Conservation (phyloP, 1,140 invertebrate species). For the Stegodyphus mimosarum region DNA sequence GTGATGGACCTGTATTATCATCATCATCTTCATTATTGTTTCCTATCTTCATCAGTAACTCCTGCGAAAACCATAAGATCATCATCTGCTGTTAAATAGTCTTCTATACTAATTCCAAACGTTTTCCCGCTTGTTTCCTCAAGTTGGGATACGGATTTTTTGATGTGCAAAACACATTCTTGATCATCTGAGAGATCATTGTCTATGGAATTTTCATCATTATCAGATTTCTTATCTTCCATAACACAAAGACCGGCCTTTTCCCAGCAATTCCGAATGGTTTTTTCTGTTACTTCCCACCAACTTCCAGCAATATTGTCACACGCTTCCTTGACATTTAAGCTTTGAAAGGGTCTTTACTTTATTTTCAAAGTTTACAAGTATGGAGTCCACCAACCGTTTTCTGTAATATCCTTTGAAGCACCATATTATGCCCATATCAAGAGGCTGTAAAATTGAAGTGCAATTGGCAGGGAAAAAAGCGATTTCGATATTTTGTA, state of each 20-base stretch:
- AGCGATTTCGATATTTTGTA: slow-evolving; percentile 7
- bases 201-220: slow-evolving; percentile 3
- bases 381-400: slow-evolving; percentile 1
- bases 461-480: slow-evolving; percentile 8
- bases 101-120: background rate
- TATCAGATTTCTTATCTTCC: slow-evolving; percentile 11
- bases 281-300: slow-evolving; percentile 16
- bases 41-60: no score
- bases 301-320: slow-evolving; percentile 6
- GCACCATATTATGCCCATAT: slow-evolving; percentile 10
- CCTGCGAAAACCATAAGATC: background rate
- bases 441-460: slow-evolving; percentile 7
- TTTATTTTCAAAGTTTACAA: slow-evolving; percentile 16
- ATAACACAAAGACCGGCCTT: slow-evolving; percentile 12
- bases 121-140: background rate
- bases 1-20: no score
- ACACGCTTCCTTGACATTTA: slow-evolving; percentile 15
- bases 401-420: slow-evolving; percentile 14
- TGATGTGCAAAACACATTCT: slow-evolving; percentile 9
- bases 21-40: no score
- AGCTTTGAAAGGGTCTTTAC: no score
- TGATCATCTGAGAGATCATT: slow-evolving; percentile 11
- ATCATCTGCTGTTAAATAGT: slow-evolving; percentile 15
- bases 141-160: slow-evolving; percentile 15
- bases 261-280: slow-evolving; percentile 6